Conservation (phyloP, 2,888 invertebrate species). For the Steinernema scapterisci region DNA sequence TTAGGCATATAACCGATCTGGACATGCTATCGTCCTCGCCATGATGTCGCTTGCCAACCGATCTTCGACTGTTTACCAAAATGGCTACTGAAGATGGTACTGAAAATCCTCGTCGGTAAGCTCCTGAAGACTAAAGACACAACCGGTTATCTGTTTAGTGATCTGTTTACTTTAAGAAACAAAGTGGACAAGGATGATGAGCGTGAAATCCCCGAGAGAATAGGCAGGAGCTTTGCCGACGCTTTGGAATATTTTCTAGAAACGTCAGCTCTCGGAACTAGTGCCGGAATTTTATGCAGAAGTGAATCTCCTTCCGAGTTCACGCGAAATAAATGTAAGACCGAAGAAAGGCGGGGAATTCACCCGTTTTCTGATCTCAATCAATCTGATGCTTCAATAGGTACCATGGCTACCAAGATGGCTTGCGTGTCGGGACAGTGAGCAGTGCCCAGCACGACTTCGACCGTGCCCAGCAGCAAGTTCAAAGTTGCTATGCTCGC, state of each 20-base stretch:
- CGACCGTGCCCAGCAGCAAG: conserved; percentile 54
- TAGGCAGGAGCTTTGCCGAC: conserved; percentile 90
- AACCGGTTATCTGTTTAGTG: neutral
- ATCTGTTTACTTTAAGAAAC: conserved; percentile 76
- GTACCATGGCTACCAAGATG: conserved; percentile 33
- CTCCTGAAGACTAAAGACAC: neutral
- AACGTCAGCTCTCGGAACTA: conserved; percentile 87
- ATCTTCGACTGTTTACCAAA: conserved; percentile 95
- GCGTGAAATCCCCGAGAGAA: conserved; percentile 88
- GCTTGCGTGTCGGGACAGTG: conserved; percentile 38
- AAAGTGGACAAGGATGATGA: conserved; percentile 92
- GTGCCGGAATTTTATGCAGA: no score
- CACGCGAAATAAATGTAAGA: no score
- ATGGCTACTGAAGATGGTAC: conserved; percentile 95
- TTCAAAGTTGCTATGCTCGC: conserved; percentile 49
- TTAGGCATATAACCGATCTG: conserved; percentile 83
- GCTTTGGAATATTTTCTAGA: conserved; percentile 91
- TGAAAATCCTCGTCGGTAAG: conserved; percentile 89
- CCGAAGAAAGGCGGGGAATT: conserved; percentile 58
- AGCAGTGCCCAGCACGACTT: no score
- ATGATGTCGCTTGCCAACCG: conserved; percentile 95
- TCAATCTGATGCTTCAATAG: neutral
- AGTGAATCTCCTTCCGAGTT: no score
- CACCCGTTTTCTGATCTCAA: neutral
- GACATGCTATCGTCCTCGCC: conserved; percentile 90